Conservation (phyloP, 2,797 vertebrate genomes). For the Enteromius trimaculatus region DNA sequence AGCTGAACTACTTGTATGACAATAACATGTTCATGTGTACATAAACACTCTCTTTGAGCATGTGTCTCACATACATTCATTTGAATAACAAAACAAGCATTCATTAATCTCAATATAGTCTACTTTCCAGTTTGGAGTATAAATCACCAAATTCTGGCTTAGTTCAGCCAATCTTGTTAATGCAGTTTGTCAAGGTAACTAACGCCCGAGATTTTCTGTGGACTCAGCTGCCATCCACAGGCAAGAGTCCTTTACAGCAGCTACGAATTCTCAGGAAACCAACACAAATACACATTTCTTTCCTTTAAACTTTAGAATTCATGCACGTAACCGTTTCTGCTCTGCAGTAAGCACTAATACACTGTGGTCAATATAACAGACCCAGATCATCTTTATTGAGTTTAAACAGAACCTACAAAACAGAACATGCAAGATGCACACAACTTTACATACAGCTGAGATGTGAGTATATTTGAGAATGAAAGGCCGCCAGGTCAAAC, state of each 20-base stretch:
- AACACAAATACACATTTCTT: neutral
- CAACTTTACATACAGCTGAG: constrained; percentile 39
- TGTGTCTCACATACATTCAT: neutral
- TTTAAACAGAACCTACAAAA: constrained; percentile 44
- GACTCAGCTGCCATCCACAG: constrained; percentile 2
- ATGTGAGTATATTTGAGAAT: neutral
- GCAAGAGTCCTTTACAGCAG: neutral
- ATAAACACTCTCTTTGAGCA: neutral
- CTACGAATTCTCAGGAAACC: neutral
- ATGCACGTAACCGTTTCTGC: no score
- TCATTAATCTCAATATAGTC: neutral
- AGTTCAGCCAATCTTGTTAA: neutral
- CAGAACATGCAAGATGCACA: constrained; percentile 49
- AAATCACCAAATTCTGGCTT: neutral
- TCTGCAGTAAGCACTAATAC: neutral
- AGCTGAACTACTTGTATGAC: neutral
- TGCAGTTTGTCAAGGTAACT: neutral
- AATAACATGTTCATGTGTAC: no score
- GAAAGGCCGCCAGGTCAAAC: constrained; percentile 41
- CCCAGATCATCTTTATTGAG: constrained; percentile 48
- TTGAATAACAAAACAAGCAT: neutral
- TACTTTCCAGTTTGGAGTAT: neutral
- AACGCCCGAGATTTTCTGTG: neutral
- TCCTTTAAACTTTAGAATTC: neutral
- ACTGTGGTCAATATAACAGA: neutral